These are phyloP conservation scores for Trinorchestia longiramus DNA, from an alignment of 1,140 invertebrate species.

Conservation along the genomic window DNA sequence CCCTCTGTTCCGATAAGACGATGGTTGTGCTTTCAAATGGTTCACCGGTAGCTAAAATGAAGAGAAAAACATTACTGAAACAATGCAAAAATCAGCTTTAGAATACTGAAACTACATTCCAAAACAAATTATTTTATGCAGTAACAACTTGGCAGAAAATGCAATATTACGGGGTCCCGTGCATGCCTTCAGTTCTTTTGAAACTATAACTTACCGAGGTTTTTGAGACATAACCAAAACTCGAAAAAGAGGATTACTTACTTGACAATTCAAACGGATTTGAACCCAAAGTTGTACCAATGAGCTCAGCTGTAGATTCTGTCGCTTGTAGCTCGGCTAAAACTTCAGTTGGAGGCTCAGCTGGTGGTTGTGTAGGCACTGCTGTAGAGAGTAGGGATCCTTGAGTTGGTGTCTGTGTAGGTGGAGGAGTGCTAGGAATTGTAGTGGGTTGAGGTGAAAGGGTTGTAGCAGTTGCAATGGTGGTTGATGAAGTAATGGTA, in stretches of 20 bases:
- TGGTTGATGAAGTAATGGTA: neutral
- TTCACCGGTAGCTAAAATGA: neutral
- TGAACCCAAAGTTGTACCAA: constrained; percentile 12
- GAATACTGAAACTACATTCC: neutral
- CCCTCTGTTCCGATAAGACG: neutral
- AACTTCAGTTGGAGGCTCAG: neutral
- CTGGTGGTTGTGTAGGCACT: neutral
- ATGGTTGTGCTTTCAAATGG: neutral
- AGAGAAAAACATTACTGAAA: neutral
- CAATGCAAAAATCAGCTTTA: neutral
- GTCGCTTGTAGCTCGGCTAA: neutral
- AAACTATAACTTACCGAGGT: too few relatives aligned
- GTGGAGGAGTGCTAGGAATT: neutral
- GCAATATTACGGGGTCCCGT: neutral
- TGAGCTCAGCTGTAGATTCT: neutral
- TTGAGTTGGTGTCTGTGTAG: constrained; percentile 6
- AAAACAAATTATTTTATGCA: neutral
- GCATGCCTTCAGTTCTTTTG: too few relatives aligned
- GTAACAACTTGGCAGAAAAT: neutral
- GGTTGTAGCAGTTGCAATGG: neutral
- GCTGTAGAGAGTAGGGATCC: neutral
- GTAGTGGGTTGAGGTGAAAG: neutral
- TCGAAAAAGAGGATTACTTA: neutral
- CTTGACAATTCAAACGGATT: constrained; percentile 23
- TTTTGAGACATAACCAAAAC: neutral